These are phyloP conservation scores for Gavia stellata DNA, from an alignment of 2,113 vertebrate genomes.

Conservation along the genomic window DNA sequence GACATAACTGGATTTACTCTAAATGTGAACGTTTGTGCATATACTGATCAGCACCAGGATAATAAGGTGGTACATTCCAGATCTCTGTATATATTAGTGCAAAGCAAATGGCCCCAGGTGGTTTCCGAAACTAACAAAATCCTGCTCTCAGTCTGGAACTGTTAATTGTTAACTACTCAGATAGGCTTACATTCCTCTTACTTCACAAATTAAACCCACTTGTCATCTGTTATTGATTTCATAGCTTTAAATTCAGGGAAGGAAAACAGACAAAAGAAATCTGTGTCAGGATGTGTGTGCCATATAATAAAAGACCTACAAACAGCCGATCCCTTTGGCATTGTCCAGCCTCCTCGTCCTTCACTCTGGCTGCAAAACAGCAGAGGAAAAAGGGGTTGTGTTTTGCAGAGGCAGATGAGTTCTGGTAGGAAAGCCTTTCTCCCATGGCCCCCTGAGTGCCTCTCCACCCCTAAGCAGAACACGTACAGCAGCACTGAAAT, in stretches of 20 bases:
- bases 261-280: not conserved
- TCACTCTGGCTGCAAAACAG: not conserved
- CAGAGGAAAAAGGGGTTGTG: not conserved
- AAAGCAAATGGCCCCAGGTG: not conserved
- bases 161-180: conserved; percentile 43
- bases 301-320: not conserved
- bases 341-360: not conserved
- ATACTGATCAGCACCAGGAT: not conserved
- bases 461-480: not conserved
- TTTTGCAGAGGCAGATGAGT: not conserved
- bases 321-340: not conserved
- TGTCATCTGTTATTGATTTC: conserved; percentile 40
- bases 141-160: not conserved
- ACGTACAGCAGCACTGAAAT: rapidly evolving
- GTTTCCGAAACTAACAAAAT: not conserved
- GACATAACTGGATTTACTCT: not conserved
- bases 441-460: rapidly evolving
- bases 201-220: conserved; percentile 42
- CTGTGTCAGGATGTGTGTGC: not conserved
- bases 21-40: not conserved
- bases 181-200: conserved; percentile 26
- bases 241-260: not conserved
- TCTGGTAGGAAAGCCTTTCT: not conserved
- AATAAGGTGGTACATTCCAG: not conserved
- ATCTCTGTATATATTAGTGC: not conserved